Base-by-base conservation (phyloP, 2,113 vertebrate genomes). In the Rhizomys pruinosus region DNA sequence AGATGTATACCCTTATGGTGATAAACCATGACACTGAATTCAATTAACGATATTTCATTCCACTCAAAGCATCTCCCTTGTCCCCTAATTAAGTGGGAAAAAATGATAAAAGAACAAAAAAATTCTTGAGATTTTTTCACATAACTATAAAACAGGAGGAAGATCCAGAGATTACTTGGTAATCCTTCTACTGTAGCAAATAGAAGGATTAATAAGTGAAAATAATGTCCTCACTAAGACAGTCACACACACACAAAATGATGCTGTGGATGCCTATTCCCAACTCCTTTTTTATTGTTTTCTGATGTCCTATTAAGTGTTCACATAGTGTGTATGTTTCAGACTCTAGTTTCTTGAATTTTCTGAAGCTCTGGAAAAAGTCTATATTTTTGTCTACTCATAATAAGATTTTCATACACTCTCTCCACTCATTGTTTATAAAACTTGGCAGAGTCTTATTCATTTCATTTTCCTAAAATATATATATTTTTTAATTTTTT, bases 11-110 rank as follows among this genome's bases (percentile, higher is more conserved):
- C 90, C 37, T 87, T 94, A 92, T 69, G 84, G 90, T 93, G 91
- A 95, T 89, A 94, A 96, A 59, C 44, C 63, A 96, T 91, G 93
- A 89, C 72, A 86, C 7, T 90, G 94, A 96, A 96, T 96, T 89
- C 92, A 95, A 92, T 97, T 96, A 96, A 92, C 90, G 80, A 84
- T 59, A 84, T 96, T 91, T 96, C 69, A 39, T 34, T 76, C 29
- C 71, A 78, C 32, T 89, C 16, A 6, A 80, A 93, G 57, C 52
- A 74, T 44, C 72, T 91, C 85, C 78, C 92, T 91, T 79, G 77
- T 80, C 34, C 91, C 47, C 89, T 96, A 93, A 91, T 94, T 93
- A 96, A 91, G 42, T 47, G 19, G 13, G 52, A 94, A 97, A n/a
- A 47, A 89, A 87, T n/a, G 22, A 92, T 87, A 85, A 72, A 73